Conservation (phyloP, 2,888 invertebrate species). For the Ophioninae sp. region DNA sequence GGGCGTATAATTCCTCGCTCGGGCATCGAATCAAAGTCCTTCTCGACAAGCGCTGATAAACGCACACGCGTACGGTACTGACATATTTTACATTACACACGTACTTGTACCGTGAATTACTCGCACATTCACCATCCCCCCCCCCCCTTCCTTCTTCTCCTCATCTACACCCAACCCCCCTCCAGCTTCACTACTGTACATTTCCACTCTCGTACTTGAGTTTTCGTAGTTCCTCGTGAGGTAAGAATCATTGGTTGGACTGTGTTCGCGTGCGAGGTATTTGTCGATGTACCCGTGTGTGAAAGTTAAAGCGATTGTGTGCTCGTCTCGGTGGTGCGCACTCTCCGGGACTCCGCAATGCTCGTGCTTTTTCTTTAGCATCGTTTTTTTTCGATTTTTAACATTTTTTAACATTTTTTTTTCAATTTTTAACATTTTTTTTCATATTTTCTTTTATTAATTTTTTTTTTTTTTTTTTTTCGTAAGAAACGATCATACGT, state of each 20-base stretch:
- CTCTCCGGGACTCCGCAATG: conserved; percentile 60
- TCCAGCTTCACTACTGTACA: neutral
- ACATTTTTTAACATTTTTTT: conserved; percentile 57
- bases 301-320: conserved; percentile 37
- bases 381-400: neutral
- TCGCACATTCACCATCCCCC: conserved; percentile 40
- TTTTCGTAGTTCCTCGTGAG: conserved; percentile 6
- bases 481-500: neutral
- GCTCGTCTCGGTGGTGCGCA: conserved; percentile 49
- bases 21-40: neutral
- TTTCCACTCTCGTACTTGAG: conserved; percentile 43
- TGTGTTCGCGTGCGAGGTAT: neutral
- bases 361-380: conserved; percentile 66
- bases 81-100: conserved; percentile 50
- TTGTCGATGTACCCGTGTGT: neutral
- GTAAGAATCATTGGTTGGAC: conserved; percentile 56
- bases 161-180: neutral
- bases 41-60: neutral
- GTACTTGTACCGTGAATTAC: conserved; percentile 35
- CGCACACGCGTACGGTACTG: conserved; percentile 1
- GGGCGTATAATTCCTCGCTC: neutral
- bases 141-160: neutral
- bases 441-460: neutral
- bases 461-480: conserved; percentile 67
- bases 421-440: conserved; percentile 45